Base-by-base conservation (phyloP, 2,113 vertebrate genomes). In the Sceloporus tristichus region DNA sequence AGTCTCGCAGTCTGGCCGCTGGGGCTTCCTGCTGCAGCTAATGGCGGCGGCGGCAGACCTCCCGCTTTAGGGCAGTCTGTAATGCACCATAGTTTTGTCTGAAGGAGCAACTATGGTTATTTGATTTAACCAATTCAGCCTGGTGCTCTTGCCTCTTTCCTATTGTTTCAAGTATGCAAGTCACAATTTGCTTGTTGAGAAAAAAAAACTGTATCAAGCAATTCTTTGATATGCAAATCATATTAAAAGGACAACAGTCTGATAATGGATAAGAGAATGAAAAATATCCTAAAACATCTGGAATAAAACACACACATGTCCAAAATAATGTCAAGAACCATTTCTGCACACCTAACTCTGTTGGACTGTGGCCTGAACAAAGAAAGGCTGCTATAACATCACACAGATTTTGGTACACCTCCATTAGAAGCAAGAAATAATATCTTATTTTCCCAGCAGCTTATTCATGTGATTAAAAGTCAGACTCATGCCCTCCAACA, bases 381-480 rank as follows among this genome's bases (percentile, higher is more conserved):
- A 56, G 16, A 16, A 56, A n/a, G 34, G 56, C 59, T 80, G 79
- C 29, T 76, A 40, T 42, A 11, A 75, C 42, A 5, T 85, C 21
- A 83, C 19, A 9, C 40, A 82, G 59, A 1, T 85, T 92, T 86
- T 53, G 29, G 27, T 38, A 34, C 16, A 8, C 82, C 19, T 59
- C 85, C 53, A 71, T 90, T 87, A 86, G 79, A 92, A 89, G 19
- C 25, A 85, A 86, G 53, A 77, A 73, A 77, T 88, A 91, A 82
- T 82, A 92, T 80, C 23, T 90, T 79, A 90, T 92, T 95, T 93
- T 87, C 84, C 93, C 14, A 87, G 85, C 86, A 89, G 82, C 76
- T 87, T 88, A 53, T 92, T 92, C 91, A 13, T 87, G 74, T 53
- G 53, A 70, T 92, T 90, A 65, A 34, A 83, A 84, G 74, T 76